phyloP scores from a whole-genome alignment of 2,888 invertebrate species.

The Aromia moschata region DNA sequence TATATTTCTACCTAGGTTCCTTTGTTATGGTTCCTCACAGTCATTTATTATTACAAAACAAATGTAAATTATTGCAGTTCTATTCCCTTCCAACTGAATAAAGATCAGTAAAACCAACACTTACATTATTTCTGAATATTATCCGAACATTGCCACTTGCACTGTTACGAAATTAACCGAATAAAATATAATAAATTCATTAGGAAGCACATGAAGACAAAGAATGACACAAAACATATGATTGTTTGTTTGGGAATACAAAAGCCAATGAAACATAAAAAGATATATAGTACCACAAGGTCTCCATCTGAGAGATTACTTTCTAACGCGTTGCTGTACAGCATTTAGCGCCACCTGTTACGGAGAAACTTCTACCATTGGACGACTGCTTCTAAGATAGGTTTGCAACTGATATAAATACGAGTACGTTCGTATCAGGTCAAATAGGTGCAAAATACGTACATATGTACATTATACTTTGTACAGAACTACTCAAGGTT shows the following conservation, averaged over 20 bases:
- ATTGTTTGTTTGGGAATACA: slow-evolving; percentile 24
- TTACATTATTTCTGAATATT: slow-evolving; percentile 11
- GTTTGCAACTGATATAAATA: neutral
- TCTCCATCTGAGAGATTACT: slow-evolving; percentile 5
- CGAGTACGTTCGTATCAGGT: no score
- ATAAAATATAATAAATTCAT: neutral
- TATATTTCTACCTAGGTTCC: no score
- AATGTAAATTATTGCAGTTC: no score
- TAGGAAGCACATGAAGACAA: slow-evolving; percentile 6
- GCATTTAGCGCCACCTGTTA: neutral
- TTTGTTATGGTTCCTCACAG: no score
- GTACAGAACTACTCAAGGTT: no score
- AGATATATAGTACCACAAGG: slow-evolving; percentile 2
- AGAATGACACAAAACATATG: slow-evolving; percentile 34
- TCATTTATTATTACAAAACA: no score
- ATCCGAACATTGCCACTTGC: neutral
- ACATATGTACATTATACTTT: no score
- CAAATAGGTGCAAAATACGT: no score
- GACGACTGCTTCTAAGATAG: neutral
- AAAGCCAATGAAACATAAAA: neutral
- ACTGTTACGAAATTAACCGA: neutral
- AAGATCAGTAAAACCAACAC: slow-evolving; percentile 10
- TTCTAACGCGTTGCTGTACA: neutral
- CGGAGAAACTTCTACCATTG: neutral
- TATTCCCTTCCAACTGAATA: no score